phyloP scores from a whole-genome alignment of 2,113 vertebrate species.

The Rhegmatorhina hoffmannsi region DNA sequence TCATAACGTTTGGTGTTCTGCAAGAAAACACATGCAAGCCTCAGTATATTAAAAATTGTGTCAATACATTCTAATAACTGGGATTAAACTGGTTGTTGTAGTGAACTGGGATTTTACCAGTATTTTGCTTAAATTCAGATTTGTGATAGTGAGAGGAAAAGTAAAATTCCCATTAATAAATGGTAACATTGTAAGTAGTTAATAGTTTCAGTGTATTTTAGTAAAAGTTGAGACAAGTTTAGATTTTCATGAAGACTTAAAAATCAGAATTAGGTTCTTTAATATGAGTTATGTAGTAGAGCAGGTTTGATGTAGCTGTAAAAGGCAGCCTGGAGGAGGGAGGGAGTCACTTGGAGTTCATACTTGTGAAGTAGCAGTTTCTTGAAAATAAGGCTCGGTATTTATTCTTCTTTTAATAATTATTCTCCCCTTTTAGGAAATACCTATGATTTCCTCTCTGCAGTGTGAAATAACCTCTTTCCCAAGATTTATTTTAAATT shows the following conservation, averaged over 20 bases:
- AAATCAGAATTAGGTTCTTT: not conserved
- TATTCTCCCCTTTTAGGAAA: not conserved
- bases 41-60: not conserved
- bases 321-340: constrained; percentile 21
- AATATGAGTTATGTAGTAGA: not conserved
- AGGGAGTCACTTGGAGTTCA: not conserved
- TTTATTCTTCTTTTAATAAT: not conserved
- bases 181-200: not conserved
- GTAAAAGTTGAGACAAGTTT: not conserved
- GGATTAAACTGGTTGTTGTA: not conserved
- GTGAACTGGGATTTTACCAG: not conserved
- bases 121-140: not conserved
- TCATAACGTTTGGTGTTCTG: not conserved
- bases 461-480: not conserved
- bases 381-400: not conserved
- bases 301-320: not conserved
- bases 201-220: not conserved
- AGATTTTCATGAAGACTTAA: not conserved
- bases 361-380: not conserved
- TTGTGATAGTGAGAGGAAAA: not conserved
- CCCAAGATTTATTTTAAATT: not conserved
- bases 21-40: not conserved
- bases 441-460: not conserved
- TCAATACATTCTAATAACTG: not conserved
- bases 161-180: not conserved